Percentiles rank a stretch among this genome's conserved stretches.
These are phyloP conservation scores for Melozone crissalis DNA, from an alignment of 2,113 vertebrate species.

Conservation along the genomic window DNA sequence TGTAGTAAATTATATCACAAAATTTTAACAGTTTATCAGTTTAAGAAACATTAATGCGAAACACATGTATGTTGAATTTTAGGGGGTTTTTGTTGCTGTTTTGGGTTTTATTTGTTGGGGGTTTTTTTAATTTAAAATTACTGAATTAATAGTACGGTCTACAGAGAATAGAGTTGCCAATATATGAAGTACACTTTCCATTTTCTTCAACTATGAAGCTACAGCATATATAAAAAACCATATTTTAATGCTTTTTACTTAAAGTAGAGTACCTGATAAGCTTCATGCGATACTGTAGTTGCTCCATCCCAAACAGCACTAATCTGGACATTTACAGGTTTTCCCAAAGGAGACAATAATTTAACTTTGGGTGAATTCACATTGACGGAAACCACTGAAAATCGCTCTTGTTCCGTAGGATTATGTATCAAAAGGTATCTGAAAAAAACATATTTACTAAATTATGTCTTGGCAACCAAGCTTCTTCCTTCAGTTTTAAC, in stretches of 20 bases:
- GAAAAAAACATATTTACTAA: slow-evolving; percentile 44
- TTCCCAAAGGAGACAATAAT: slow-evolving; percentile 76
- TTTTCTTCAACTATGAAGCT: not conserved
- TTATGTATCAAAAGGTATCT: slow-evolving; percentile 87
- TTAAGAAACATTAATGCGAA: not conserved
- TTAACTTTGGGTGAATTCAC: slow-evolving; percentile 76
- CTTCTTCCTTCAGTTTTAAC: not conserved
- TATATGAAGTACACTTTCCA: not conserved
- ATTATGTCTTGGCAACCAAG: slow-evolving; percentile 12
- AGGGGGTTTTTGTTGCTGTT: too few relatives aligned
- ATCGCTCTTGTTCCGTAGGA: slow-evolving; percentile 82
- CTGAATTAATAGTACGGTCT: not conserved
- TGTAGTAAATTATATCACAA: not conserved
- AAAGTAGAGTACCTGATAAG: slow-evolving; percentile 81
- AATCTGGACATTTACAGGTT: slow-evolving; percentile 77
- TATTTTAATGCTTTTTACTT: not conserved
- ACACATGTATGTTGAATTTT: not conserved
- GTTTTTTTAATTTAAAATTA: not conserved
- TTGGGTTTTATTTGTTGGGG: not conserved
- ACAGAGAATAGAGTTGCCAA: not conserved
- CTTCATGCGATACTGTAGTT: slow-evolving; percentile 67
- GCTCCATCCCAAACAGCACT: slow-evolving; percentile 85
- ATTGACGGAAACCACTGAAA: slow-evolving; percentile 77
- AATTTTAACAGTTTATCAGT: not conserved
- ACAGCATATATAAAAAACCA: not conserved